Conservation (phyloP, 2,797 vertebrate species). For the Coregonus sp. region DNA sequence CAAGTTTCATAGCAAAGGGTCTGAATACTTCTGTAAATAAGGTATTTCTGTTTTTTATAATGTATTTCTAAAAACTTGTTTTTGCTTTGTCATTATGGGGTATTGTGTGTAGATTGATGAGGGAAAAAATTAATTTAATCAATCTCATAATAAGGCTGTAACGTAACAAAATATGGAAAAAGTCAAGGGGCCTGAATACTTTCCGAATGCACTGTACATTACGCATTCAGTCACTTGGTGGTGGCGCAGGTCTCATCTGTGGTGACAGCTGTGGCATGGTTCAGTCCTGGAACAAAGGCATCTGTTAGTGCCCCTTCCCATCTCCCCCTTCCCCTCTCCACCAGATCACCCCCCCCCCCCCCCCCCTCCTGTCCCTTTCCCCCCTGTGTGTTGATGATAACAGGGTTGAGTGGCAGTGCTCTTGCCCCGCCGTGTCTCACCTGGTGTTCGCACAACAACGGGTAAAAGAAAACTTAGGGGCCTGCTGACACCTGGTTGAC, state of each 20-base stretch:
- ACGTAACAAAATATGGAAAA: no score
- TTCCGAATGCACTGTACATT: no score
- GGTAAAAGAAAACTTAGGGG: slow-evolving; percentile 56
- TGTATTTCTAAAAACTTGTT: no score
- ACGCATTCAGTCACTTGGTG: not conserved
- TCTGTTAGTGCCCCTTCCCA: slow-evolving; percentile 55
- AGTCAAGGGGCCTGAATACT: no score
- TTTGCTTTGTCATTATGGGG: no score
- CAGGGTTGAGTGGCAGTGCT: slow-evolving; percentile 60
- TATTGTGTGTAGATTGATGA: no score
- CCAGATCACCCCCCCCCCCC: slow-evolving; percentile 20
- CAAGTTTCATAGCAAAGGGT: no score
- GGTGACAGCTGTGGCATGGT: slow-evolving; percentile 68
- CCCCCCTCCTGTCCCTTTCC: slow-evolving; percentile 13
- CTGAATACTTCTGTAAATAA: no score
- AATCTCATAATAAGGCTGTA: no score
- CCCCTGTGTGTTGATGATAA: slow-evolving; percentile 20
- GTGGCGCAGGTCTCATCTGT: slow-evolving; percentile 69
- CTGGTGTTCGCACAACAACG: slow-evolving; percentile 66
- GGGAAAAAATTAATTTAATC: no score
- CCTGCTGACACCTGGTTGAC: slow-evolving; percentile 33
- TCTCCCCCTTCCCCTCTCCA: slow-evolving; percentile 4
- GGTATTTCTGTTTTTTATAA: no score
- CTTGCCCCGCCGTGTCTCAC: slow-evolving; percentile 62
- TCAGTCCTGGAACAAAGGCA: slow-evolving; percentile 67